phyloP scores from a whole-genome alignment of 2,888 invertebrate species.

The Bhutanitis thaidina region DNA sequence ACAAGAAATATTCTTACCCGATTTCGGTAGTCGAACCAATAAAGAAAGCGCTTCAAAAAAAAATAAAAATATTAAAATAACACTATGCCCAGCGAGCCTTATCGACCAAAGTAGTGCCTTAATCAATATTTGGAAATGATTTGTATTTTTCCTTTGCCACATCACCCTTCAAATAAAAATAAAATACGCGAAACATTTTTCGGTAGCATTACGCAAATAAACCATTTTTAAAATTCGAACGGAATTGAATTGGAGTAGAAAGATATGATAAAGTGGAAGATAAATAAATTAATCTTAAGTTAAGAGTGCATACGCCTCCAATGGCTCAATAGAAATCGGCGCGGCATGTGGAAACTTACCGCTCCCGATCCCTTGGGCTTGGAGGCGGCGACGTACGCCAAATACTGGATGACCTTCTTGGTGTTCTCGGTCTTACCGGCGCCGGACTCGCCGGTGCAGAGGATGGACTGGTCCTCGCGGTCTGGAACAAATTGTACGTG shows the following conservation, averaged over 20 bases:
- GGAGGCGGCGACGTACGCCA: slow-evolving; percentile 99
- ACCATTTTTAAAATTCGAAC: too few relatives aligned
- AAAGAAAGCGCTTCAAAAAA: slow-evolving; percentile 50
- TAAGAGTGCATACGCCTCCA: too few relatives aligned
- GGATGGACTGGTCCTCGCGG: slow-evolving; percentile 99
- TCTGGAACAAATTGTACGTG: slow-evolving; percentile 80
- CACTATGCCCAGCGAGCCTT: too few relatives aligned
- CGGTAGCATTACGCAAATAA: too few relatives aligned
- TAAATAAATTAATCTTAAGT: too few relatives aligned
- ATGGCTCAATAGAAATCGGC: not conserved
- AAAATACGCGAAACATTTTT: not conserved
- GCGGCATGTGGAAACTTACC: slow-evolving; percentile 79
- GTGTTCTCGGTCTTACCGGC: slow-evolving; percentile 99
- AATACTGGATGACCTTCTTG: slow-evolving; percentile 99
- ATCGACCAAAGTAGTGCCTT: too few relatives aligned
- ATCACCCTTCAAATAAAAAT: slow-evolving; percentile 37
- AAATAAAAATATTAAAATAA: slow-evolving; percentile 8
- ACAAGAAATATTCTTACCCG: slow-evolving; percentile 49
- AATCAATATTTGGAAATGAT: too few relatives aligned
- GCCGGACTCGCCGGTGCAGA: slow-evolving; percentile 99
- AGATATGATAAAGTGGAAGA: too few relatives aligned
- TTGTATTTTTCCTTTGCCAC: too few relatives aligned
- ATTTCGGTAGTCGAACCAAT: slow-evolving; percentile 66
- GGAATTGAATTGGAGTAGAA: too few relatives aligned
- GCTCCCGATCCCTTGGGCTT: slow-evolving; percentile 94